These are phyloP conservation scores for Corythaeola cristata DNA, from an alignment of 2,113 vertebrate genomes.

Conservation along the genomic window DNA sequence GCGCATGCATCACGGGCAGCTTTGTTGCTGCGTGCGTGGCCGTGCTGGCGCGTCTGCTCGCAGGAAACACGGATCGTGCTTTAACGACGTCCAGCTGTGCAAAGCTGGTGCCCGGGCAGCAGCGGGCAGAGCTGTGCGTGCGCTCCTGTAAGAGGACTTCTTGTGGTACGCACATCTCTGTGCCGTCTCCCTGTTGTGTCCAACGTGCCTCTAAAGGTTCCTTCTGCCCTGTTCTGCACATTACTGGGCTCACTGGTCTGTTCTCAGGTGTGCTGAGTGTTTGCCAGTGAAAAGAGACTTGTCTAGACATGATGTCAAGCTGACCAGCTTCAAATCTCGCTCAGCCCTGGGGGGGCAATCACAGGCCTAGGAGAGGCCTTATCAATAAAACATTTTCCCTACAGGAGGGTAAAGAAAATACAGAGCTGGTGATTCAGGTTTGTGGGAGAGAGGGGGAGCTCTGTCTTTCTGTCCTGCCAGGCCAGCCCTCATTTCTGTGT, in stretches of 20 bases:
- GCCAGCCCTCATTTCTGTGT: background rate
- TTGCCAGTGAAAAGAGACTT: background rate
- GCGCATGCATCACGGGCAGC: rapidly evolving
- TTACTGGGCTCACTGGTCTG: background rate
- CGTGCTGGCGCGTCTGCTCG: background rate
- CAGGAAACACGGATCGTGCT: rapidly evolving
- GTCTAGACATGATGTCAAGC: conserved; percentile 10
- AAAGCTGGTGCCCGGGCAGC: background rate
- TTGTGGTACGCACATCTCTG: background rate
- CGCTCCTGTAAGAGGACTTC: background rate
- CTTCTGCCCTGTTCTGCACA: background rate
- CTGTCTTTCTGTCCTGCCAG: background rate
- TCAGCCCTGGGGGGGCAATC: background rate
- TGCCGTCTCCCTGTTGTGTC: background rate
- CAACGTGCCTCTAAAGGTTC: background rate
- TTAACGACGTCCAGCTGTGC: background rate
- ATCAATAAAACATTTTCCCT: conserved; percentile 46
- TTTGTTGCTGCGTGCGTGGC: background rate
- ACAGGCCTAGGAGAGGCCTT: background rate
- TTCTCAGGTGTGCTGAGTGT: background rate
- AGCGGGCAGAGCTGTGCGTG: background rate
- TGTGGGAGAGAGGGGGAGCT: background rate
- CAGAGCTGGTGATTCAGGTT: background rate
- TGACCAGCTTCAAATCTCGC: background rate
- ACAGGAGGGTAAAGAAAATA: conserved; percentile 17